These are phyloP conservation scores for Aphis craccivora DNA, from an alignment of 1,140 invertebrate species.

Conservation along the genomic window DNA sequence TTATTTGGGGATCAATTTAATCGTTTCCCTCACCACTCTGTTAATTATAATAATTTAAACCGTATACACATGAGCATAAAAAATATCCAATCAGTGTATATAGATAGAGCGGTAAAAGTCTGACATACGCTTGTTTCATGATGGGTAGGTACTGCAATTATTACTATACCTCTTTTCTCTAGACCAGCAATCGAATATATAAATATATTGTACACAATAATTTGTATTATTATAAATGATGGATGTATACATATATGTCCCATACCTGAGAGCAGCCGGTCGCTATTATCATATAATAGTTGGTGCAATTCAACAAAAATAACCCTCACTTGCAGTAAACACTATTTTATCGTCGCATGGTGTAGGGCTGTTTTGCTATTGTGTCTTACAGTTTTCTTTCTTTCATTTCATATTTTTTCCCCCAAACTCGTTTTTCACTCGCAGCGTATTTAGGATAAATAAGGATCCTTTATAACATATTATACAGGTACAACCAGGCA, in stretches of 20 bases:
- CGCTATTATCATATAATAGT: background rate
- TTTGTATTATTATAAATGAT: background rate
- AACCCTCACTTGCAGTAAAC: background rate
- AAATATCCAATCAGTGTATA: background rate
- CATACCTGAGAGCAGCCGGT: background rate
- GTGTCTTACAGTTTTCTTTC: constrained; percentile 8
- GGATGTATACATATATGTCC: background rate
- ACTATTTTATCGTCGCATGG: background rate
- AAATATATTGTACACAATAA: background rate
- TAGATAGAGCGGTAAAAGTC: background rate
- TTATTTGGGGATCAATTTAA: background rate
- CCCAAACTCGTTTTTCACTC: background rate
- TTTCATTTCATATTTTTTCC: background rate
- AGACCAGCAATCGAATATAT: background rate
- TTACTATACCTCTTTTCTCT: background rate
- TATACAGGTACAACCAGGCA: background rate
- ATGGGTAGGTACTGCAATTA: background rate
- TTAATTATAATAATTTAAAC: background rate
- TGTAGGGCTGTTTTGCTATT: background rate
- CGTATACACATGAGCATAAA: background rate
- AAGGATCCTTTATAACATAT: background rate
- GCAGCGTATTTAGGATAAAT: background rate
- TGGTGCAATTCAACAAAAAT: background rate
- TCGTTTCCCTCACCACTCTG: background rate
- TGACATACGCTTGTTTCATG: background rate